A percentile compares a stretch with the other conserved stretches of the same genome.
These are phyloP conservation scores for Glossosoma conforme DNA, from an alignment of 1,140 invertebrate species.

Conservation along the genomic window DNA sequence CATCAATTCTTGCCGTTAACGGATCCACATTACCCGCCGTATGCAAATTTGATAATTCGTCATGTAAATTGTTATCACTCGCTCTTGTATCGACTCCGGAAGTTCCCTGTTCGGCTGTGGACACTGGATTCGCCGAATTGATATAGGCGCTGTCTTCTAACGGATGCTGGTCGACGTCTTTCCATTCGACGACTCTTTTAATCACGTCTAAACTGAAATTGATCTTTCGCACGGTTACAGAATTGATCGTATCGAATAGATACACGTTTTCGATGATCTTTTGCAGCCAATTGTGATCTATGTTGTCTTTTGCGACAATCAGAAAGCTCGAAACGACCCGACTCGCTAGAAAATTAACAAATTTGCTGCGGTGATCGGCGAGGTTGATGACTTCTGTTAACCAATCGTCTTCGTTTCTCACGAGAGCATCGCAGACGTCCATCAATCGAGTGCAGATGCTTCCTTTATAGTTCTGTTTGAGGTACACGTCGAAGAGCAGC, in stretches of 20 bases:
- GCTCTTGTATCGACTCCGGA: constrained; percentile 5
- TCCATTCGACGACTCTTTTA: constrained; percentile 81
- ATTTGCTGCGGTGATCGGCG: constrained; percentile 70
- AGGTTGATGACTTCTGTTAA: constrained; percentile 78
- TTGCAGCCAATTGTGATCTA: constrained; percentile 73
- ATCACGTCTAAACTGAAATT: constrained; percentile 79
- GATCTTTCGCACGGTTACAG: constrained; percentile 61
- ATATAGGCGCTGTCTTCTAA: constrained; percentile 61
- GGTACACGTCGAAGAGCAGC: constrained; percentile 75
- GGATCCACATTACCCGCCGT: constrained; percentile 10
- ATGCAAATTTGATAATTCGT: constrained; percentile 27
- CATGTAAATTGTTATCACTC: constrained; percentile 21
- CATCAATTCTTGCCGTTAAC: not conserved
- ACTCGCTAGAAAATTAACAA: constrained; percentile 72
- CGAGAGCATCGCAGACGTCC: constrained; percentile 72
- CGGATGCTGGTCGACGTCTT: constrained; percentile 76
- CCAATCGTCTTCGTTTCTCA: constrained; percentile 73
- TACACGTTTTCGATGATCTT: constrained; percentile 63
- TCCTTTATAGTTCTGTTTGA: constrained; percentile 76
- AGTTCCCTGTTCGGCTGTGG: not conserved
- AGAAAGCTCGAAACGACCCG: constrained; percentile 77
- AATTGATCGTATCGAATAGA: constrained; percentile 52
- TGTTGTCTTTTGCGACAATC: constrained; percentile 73
- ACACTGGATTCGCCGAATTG: constrained; percentile 34
- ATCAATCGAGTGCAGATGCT: constrained; percentile 73